Evolutionary conservation across 2,113 vertebrate species (phyloP).

Genomic region (Riparia riparia): DNA sequence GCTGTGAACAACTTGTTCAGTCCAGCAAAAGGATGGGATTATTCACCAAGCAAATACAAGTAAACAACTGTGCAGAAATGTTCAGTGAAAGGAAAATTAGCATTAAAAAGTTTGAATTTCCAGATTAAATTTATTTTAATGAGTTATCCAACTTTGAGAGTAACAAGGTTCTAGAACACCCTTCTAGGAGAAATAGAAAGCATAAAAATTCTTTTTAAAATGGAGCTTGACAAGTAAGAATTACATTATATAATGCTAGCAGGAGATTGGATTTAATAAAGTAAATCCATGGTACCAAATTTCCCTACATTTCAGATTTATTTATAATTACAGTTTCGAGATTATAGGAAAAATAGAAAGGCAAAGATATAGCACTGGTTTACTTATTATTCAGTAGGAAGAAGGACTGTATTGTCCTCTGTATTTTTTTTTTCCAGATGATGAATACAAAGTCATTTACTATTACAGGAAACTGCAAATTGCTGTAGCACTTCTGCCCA

Average conservation of each 20-base stretch:
- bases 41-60: slow-evolving; percentile 15
- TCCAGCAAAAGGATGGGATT: slow-evolving; percentile 4
- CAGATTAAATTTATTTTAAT: slow-evolving; percentile 1
- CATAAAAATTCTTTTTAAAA: neutral
- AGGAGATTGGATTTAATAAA: neutral
- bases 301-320: neutral
- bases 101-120: slow-evolving; percentile 17
- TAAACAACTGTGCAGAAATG: slow-evolving; percentile 9
- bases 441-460: neutral
- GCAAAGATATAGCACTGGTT: neutral
- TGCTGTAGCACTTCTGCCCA: slow-evolving; percentile 45
- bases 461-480: slow-evolving; percentile 39
- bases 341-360: neutral
- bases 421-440: neutral
- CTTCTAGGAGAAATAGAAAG: neutral
- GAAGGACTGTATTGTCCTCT: neutral
- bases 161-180: neutral
- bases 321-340: neutral
- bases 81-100: slow-evolving; percentile 22
- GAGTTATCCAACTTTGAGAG: neutral
- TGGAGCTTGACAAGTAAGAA: neutral
- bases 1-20: neutral
- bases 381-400: neutral
- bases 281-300: neutral
- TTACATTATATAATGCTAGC: neutral